These are phyloP conservation scores for Phataginus tetradactyla DNA, from an alignment of 2,797 vertebrate species.

Conservation along the genomic window DNA sequence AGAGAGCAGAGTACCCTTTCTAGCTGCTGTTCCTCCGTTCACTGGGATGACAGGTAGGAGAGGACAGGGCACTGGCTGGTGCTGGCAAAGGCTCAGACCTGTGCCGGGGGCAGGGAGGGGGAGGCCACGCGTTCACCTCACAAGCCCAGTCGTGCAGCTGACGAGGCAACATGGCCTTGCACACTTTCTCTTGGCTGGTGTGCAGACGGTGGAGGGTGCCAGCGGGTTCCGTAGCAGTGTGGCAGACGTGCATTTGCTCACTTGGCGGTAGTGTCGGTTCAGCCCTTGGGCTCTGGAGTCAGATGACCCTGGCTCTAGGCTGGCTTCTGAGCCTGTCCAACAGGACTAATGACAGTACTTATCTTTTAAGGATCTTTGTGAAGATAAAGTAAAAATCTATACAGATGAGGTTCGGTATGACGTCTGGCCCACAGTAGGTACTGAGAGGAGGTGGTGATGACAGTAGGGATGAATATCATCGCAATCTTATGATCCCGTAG, in stretches of 20 bases:
- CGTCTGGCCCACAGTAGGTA: background rate
- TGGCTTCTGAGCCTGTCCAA: background rate
- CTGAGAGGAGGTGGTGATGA: background rate
- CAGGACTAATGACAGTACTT: background rate
- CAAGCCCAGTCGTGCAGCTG: background rate
- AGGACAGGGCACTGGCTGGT: background rate
- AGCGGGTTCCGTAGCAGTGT: fast-evolving
- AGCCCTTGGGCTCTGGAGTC: background rate
- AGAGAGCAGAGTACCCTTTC: background rate
- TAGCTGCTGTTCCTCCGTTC: background rate
- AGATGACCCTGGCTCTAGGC: background rate
- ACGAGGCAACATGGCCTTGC: background rate
- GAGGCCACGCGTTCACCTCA: background rate
- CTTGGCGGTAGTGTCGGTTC: background rate
- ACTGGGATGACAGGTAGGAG: background rate
- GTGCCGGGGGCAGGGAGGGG: background rate
- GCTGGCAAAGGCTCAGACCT: background rate
- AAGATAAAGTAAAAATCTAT: background rate
- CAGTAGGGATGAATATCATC: fast-evolving
- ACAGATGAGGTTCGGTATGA: background rate
- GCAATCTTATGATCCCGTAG: conserved; percentile 75
- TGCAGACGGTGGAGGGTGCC: background rate
- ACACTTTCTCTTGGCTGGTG: background rate
- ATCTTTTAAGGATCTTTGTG: background rate
- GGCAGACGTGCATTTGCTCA: background rate